phyloP scores from a whole-genome alignment of 2,797 vertebrate genomes.

The Megaceryle alcyon region DNA sequence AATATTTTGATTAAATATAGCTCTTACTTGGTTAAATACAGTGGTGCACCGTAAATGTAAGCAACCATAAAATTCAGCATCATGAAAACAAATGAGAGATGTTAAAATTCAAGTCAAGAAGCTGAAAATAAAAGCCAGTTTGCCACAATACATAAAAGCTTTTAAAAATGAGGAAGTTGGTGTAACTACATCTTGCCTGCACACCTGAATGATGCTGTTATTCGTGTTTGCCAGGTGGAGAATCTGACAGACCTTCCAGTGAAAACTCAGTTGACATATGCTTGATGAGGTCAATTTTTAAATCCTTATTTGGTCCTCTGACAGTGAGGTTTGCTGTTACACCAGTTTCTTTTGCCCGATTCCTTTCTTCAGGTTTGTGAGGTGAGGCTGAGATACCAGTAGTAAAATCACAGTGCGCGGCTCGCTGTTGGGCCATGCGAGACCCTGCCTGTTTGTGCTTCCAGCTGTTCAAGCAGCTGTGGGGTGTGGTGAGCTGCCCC shows the following conservation, averaged over 20 bases:
- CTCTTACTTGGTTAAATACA: not conserved
- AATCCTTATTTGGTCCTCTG: not conserved
- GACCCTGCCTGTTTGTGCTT: rapidly evolving
- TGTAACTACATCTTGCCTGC: not conserved
- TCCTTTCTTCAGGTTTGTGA: not conserved
- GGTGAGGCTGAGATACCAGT: not conserved
- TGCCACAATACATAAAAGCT: not conserved
- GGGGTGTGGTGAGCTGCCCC: rapidly evolving
- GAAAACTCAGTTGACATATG: not conserved
- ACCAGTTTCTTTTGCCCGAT: not conserved
- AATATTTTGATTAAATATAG: not conserved
- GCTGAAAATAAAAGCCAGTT: not conserved
- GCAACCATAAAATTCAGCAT: not conserved
- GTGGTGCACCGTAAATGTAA: not conserved
- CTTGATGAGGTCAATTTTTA: not conserved
- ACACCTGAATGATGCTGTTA: rapidly evolving
- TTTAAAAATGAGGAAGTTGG: not conserved
- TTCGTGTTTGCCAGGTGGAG: not conserved
- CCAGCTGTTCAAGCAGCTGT: rapidly evolving
- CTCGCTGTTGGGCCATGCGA: rapidly evolving
- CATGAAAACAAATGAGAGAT: not conserved
- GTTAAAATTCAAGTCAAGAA: not conserved
- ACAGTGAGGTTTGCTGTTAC: not conserved
- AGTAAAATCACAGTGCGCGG: not conserved
- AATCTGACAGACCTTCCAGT: not conserved